These are phyloP conservation scores for Phrynosoma platyrhinos DNA, from an alignment of 2,113 vertebrate species.

Conservation along the genomic window DNA sequence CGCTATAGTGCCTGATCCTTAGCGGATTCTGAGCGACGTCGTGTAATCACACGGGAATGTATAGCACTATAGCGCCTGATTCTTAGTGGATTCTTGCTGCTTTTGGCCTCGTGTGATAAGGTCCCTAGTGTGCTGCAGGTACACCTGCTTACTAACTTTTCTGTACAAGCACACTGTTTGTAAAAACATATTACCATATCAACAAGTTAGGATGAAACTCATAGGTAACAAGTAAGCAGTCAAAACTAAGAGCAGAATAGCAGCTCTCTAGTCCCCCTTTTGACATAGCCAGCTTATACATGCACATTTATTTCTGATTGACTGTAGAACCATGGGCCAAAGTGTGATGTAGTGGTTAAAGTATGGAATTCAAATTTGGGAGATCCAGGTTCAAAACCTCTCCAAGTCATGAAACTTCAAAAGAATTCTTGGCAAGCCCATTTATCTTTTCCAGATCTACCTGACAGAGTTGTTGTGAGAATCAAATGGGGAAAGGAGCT, in stretches of 20 bases:
- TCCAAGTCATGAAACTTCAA: neutral
- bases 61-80: too few relatives aligned
- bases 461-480: neutral
- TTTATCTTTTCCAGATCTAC: neutral
- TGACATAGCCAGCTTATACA: neutral
- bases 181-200: neutral
- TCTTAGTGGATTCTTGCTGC: too few relatives aligned
- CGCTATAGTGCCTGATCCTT: too few relatives aligned
- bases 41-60: too few relatives aligned
- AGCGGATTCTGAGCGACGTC: too few relatives aligned
- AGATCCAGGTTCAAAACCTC: neutral
- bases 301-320: neutral
- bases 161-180: neutral
- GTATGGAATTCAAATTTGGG: neutral
- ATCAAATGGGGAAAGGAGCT: neutral
- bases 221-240: neutral
- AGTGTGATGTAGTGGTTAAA: neutral
- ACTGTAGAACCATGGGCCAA: neutral
- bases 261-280: neutral
- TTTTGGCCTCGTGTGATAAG: too few relatives aligned
- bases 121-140: neutral
- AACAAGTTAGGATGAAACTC: neutral
- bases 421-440: neutral
- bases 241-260: neutral
- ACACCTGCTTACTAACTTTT: neutral